These are phyloP conservation scores for Ericerus pela DNA, from an alignment of 1,140 invertebrate species.

Conservation along the genomic window DNA sequence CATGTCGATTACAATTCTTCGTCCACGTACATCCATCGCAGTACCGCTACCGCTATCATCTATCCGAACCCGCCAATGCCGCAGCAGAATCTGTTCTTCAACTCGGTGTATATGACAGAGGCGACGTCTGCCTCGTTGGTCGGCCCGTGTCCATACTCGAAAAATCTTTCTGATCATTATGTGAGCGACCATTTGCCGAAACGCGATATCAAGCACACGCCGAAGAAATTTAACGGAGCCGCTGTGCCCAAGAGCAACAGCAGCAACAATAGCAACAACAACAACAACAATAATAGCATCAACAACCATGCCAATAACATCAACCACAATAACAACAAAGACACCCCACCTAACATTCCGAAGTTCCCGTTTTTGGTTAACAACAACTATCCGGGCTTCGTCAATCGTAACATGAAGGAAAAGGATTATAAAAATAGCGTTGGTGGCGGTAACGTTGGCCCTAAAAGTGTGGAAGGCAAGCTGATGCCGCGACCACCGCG, in stretches of 20 bases:
- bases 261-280: too few relatives aligned
- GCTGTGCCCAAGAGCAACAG: too few relatives aligned
- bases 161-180: background rate
- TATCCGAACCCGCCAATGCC: background rate
- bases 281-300: too few relatives aligned
- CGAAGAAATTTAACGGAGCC: background rate
- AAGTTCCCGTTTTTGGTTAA: background rate
- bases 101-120: background rate
- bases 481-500: background rate
- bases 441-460: background rate
- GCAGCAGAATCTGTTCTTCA: background rate
- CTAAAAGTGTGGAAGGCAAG: background rate
- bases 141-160: background rate
- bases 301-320: too few relatives aligned
- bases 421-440: background rate
- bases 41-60: background rate
- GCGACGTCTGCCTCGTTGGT: background rate
- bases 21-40: background rate
- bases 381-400: background rate
- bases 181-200: constrained; percentile 2
- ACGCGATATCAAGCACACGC: background rate
- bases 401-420: constrained; percentile 2
- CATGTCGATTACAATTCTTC: background rate
- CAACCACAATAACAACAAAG: too few relatives aligned
- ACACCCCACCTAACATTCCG: background rate